Percentiles rank a stretch among this genome's conserved stretches.
phyloP scores from a whole-genome alignment of 2,113 vertebrate species.

The Myocastor coypus region DNA sequence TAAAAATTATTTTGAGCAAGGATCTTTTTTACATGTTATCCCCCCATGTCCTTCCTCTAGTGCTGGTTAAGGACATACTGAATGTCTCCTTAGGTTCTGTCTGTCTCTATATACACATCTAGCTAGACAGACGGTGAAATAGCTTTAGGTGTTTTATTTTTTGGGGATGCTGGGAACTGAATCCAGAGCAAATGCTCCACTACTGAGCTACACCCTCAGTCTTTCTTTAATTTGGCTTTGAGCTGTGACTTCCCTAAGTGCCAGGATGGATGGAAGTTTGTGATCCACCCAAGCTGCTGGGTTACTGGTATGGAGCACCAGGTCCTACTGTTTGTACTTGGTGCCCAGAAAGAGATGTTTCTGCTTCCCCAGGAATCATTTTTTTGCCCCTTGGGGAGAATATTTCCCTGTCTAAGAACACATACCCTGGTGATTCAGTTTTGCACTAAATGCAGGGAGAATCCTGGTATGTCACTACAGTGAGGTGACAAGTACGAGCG shows the following conservation, averaged over 20 bases:
- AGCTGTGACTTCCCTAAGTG: neutral
- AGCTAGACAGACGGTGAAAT: neutral
- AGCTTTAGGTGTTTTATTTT: neutral
- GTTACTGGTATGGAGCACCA: neutral
- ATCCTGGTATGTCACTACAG: too few relatives aligned
- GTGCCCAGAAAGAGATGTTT: neutral
- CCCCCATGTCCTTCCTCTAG: accelerated
- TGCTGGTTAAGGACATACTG: neutral
- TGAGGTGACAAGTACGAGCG: neutral
- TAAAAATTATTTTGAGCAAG: neutral
- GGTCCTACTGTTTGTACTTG: neutral
- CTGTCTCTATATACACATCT: neutral
- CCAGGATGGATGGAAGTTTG: neutral
- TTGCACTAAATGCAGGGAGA: neutral
- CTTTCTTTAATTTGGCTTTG: neutral
- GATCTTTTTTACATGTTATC: neutral
- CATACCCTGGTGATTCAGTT: neutral
- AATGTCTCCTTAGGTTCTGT: neutral
- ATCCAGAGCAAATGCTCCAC: neutral
- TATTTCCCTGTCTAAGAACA: neutral
- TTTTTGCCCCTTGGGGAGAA: neutral
- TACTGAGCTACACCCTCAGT: neutral
- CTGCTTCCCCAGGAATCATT: neutral
- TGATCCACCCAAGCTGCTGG: neutral
- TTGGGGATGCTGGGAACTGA: neutral